Evolutionary conservation across 2,888 invertebrate species (phyloP), one percentile per base, ranked within the genome.

Genomic region (Pemphredon lugubris): DNA sequence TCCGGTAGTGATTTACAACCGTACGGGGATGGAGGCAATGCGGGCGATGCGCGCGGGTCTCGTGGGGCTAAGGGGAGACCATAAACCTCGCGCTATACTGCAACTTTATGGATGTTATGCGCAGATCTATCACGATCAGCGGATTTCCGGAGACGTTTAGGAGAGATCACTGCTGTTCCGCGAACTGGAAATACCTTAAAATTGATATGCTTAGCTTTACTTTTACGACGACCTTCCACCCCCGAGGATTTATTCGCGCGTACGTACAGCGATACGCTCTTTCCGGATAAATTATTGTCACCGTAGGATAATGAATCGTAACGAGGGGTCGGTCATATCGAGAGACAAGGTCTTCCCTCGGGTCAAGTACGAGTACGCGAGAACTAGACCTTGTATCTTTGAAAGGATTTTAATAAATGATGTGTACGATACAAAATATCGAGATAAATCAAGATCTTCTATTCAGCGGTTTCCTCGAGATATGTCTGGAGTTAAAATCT

Each of bases 101-200:
- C 75, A 85, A 83, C 73, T 87, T 87, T 87, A 86, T 84, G 79
- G 80, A 80, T 80, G 83, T 83, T 84, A 83, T 84, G 81, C 81
- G 75, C 69, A 79, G 76, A 86, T 87, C 86, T 84, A 86, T 86
- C 82, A 84, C 84, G 82, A 87, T 84, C 83, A 83, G 53, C 76
- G 83, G 77, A 77, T 75, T 80, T 75, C 75, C 73, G 72, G 63
- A 72, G 76, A 79, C 77, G 75, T 83, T 83, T 77, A 82, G 70
- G 63, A 65, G 44, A 59, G 57, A 74, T 74, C 69, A 53, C 58
- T 60, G 53, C 30, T 47, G 34, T 44, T 44, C 44, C 42, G 16
- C 45, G 45, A 50, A 11, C 47, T 47, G 37, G 42, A 18, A 16
- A 26, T n/a, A 26, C 26, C 39, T 51, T 51, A 44, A 30, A 42